Percentiles rank a stretch among this genome's conserved stretches.
Conservation (phyloP, 2,113 vertebrate genomes). For the Lepus europaeus region DNA sequence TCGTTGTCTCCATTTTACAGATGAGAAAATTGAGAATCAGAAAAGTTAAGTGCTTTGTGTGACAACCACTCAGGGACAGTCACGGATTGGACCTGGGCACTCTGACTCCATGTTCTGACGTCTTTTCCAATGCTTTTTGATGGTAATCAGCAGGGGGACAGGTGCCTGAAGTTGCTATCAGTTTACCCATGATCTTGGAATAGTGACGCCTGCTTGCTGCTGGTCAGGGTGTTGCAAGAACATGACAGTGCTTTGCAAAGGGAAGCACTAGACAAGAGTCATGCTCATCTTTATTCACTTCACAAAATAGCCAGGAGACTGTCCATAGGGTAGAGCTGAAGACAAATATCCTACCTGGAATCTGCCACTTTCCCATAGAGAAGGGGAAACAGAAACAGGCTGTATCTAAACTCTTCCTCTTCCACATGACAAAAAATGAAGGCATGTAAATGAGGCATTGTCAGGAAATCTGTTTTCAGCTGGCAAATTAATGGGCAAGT, state of each 20-base stretch:
- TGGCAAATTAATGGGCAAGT: background rate
- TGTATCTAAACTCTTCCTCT: background rate
- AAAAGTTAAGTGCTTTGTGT: background rate
- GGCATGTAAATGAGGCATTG: background rate
- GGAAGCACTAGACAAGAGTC: background rate
- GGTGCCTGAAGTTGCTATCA: background rate
- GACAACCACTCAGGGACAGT: background rate
- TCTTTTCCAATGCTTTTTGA: background rate
- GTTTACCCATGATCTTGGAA: background rate
- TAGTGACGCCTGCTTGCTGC: background rate
- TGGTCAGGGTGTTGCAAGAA: background rate
- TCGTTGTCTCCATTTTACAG: constrained; percentile 52
- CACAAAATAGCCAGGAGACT: background rate
- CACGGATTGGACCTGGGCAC: background rate
- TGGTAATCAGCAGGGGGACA: background rate
- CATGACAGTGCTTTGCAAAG: background rate
- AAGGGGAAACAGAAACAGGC: constrained; percentile 39
- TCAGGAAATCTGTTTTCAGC: background rate
- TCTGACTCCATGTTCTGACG: background rate
- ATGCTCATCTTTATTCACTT: background rate
- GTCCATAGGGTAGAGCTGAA: constrained; percentile 1
- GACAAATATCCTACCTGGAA: constrained; percentile 42
- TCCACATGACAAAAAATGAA: background rate
- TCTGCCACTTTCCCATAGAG: background rate
- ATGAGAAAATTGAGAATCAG: constrained; percentile 37